Conservation (phyloP, 2,113 vertebrate genomes). For the Pitta sordida region DNA sequence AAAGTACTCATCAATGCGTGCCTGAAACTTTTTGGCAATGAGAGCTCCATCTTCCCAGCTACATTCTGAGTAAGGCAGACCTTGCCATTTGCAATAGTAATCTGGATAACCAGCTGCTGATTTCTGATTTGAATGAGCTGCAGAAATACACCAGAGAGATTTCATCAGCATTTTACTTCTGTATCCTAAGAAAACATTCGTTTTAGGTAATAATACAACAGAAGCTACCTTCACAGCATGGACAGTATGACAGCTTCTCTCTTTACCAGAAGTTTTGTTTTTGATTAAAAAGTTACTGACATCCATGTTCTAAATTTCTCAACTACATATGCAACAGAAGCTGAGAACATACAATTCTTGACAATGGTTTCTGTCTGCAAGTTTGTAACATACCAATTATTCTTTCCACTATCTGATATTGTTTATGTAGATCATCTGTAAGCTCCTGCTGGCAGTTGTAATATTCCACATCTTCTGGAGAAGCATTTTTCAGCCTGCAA, state of each 20-base stretch:
- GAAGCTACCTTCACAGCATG: neutral
- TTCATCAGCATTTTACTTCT: neutral
- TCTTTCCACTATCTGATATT: slow-evolving; percentile 96
- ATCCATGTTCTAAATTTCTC: neutral
- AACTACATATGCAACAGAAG: neutral
- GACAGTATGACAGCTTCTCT: neutral
- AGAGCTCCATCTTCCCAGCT: slow-evolving; percentile 98
- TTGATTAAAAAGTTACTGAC: neutral
- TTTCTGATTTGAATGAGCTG: slow-evolving; percentile 98
- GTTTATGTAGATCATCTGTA: slow-evolving; percentile 94
- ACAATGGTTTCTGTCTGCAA: neutral
- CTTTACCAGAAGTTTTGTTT: neutral
- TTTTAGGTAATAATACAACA: neutral
- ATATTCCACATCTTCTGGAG: slow-evolving; percentile 98
- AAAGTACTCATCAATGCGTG: slow-evolving; percentile 91
- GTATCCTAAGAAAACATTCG: neutral
- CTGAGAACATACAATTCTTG: neutral
- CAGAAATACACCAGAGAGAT: neutral
- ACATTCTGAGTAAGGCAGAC: slow-evolving; percentile 94
- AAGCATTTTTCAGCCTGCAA: slow-evolving; percentile 90
- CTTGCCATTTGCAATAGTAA: slow-evolving; percentile 99
- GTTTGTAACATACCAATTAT: slow-evolving; percentile 85
- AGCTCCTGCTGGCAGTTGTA: slow-evolving; percentile 96
- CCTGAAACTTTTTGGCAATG: slow-evolving; percentile 92
- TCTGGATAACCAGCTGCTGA: slow-evolving; percentile 95